phyloP scores from a whole-genome alignment of 2,113 vertebrate species.

The Cichladusa arquata region DNA sequence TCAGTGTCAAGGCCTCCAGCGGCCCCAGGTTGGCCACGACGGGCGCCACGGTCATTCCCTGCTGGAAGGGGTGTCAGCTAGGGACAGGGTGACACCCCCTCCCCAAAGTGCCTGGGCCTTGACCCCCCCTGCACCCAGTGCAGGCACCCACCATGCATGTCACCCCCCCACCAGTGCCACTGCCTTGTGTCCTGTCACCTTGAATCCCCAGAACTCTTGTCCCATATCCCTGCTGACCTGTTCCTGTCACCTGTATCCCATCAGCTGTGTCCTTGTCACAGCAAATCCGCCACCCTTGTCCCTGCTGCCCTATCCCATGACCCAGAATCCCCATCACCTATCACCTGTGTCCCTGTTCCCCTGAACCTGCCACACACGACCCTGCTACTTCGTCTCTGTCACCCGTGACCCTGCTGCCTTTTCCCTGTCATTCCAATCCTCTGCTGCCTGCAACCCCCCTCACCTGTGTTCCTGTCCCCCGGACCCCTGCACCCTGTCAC shows the following conservation, averaged over 20 bases:
- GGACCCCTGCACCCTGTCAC: neutral
- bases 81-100: neutral
- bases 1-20: constrained; percentile 78
- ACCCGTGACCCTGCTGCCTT: neutral
- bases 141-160: neutral
- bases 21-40: constrained; percentile 86
- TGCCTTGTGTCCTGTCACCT: neutral
- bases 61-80: neutral
- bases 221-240: accelerated
- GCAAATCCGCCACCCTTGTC: neutral
- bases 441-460: neutral
- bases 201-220: neutral
- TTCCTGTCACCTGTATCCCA: neutral
- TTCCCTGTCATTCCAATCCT: neutral
- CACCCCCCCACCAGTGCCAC: neutral
- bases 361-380: neutral
- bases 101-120: accelerated
- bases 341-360: neutral
- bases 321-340: neutral
- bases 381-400: neutral
- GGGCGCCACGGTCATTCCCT: constrained; percentile 68
- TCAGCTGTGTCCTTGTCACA: neutral
- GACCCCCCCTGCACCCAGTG: neutral
- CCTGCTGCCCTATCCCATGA: neutral
- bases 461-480: neutral